Evolutionary conservation across 2,797 vertebrate species (phyloP).

Genomic region (Pelobates cultripes): DNA sequence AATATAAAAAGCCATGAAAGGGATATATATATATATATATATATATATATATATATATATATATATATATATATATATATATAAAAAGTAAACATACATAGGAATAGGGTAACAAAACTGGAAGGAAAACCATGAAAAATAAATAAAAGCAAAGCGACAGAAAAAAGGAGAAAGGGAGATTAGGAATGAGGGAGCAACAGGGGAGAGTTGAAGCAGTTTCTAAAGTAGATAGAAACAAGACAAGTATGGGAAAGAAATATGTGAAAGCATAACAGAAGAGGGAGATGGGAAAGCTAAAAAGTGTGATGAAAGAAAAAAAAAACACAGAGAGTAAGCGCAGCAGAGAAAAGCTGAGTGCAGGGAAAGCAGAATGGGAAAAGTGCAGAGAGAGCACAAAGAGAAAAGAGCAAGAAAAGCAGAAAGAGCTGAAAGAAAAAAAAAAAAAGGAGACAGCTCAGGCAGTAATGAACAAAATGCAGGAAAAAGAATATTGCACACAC

Average conservation of each 20-base stretch:
- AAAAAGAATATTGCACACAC: constrained; percentile 33
- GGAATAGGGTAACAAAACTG: no score
- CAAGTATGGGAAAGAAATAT: no score
- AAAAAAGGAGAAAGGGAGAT: no score
- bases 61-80: no score
- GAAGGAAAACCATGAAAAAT: no score
- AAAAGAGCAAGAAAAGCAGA: constrained; percentile 55
- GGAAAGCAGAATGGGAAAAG: constrained; percentile 46
- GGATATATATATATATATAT: no score
- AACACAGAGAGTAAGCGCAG: constrained; percentile 18
- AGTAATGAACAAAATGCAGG: constrained; percentile 34
- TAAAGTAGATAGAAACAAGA: no score
- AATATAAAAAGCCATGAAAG: no score
- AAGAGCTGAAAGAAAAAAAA: constrained; percentile 4
- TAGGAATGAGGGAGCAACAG: background rate
- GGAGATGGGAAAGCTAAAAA: background rate
- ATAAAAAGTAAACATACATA: no score
- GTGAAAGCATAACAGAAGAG: background rate
- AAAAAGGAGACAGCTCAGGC: constrained; percentile 15
- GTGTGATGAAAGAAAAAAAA: background rate
- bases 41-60: no score
- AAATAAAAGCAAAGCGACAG: no score
- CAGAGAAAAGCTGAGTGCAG: constrained; percentile 49
- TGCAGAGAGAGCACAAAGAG: constrained; percentile 50
- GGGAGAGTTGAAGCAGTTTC: background rate